These are phyloP conservation scores for Basileuterus tristriatus DNA, from an alignment of 2,797 vertebrate genomes.

Conservation along the genomic window DNA sequence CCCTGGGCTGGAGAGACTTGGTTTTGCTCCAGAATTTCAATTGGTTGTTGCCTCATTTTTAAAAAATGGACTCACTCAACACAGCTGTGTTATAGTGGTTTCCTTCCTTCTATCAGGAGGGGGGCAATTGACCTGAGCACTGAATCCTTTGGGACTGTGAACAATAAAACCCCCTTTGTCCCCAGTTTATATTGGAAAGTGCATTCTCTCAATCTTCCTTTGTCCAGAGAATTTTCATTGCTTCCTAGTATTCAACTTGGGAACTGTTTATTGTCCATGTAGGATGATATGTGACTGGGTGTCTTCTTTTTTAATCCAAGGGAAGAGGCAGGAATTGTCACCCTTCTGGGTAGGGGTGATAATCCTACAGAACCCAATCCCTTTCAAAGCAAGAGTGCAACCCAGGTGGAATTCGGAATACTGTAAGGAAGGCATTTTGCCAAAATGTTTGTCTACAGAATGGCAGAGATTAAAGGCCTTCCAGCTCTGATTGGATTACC, in stretches of 20 bases:
- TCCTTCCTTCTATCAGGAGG: neutral
- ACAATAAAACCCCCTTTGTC: neutral
- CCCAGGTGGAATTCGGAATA: slow-evolving; percentile 13
- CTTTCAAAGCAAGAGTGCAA: neutral
- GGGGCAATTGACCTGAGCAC: neutral
- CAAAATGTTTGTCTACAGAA: slow-evolving; percentile 50
- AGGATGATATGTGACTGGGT: neutral
- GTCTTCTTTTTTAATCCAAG: neutral
- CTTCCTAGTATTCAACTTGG: neutral
- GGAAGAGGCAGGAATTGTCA: neutral
- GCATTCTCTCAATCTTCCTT: neutral
- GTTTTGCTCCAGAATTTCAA: slow-evolving; percentile 52
- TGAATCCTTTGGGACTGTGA: neutral
- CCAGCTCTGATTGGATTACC: slow-evolving; percentile 68
- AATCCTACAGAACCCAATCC: neutral
- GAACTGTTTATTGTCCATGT: neutral
- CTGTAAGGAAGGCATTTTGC: slow-evolving; percentile 40
- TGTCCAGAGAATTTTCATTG: neutral
- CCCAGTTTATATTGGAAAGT: neutral
- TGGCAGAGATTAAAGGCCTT: slow-evolving; percentile 47
- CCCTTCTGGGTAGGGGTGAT: neutral
- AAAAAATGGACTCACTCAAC: neutral
- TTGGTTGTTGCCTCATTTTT: slow-evolving; percentile 28
- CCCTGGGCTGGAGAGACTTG: slow-evolving; percentile 21
- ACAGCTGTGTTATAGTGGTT: neutral